Base-by-base conservation (phyloP, 2,888 invertebrate species). In the Machimus atricapillus region DNA sequence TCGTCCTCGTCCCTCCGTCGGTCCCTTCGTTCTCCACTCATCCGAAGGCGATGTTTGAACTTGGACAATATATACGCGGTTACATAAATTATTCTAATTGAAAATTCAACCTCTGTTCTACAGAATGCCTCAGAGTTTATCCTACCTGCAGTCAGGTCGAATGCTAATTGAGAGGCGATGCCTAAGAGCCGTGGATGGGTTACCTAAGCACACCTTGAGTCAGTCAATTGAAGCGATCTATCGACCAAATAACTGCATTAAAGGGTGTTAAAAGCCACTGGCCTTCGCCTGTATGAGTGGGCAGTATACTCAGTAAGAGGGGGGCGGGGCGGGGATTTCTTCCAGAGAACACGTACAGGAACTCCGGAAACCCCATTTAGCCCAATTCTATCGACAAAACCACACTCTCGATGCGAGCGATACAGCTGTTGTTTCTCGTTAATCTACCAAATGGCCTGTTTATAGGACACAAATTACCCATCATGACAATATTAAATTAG, bases 1-100 rank as follows among this genome's bases (percentile, higher is more conserved):
- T 98, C 98, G 81, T 94, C 93, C 23, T 90, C 86, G 43, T 86
- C 86, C 27, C 74, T 46, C 16, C 74, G 85, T 14, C 46, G 73
- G 46, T 85, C 85, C 46, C 74, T 73, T 1, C 74, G 34, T 8
- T 73, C 85, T 1, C 23, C 16, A 37, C 74, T 85, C 85, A 85
- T 85, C 46, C 19, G 43, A n/a, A 27, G 31, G 74, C 43, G 74
- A 85, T 85, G 23, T 52, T 31, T 81, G 81, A 81, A 81, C 66
- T 66, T 23, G 19, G 66, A 66, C 19, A 12, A 66, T 23, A 19
- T 3, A 66, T 12, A n/a, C 9, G 9, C 66, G 66, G 4, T 66
- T 27, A 66, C 23, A 7, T 8, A 27, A 23, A 66, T 66, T 23
- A 66, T 66, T 27, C 9, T 23, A 23, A 66, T 66, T 56, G 0